Conservation (phyloP, 2,113 vertebrate genomes). For the Archilochus colubris region DNA sequence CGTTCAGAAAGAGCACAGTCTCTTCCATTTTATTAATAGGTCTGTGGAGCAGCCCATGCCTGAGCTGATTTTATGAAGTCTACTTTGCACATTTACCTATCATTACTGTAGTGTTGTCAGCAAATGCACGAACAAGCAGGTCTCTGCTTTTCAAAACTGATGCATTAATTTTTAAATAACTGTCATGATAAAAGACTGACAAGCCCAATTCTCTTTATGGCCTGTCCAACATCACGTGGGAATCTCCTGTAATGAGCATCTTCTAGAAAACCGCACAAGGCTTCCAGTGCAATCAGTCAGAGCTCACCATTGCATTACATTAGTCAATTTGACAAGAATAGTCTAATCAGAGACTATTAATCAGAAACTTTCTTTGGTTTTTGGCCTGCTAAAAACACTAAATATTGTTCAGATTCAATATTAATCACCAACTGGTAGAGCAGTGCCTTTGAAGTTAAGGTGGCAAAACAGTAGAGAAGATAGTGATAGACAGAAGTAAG, state of each 20-base stretch:
- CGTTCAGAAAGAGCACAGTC: neutral
- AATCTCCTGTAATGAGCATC: constrained; percentile 71
- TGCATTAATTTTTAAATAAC: constrained; percentile 68
- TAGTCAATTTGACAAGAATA: constrained; percentile 73
- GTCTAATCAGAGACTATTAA: constrained; percentile 56
- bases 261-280: constrained; percentile 56
- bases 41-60: neutral
- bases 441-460: neutral
- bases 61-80: neutral
- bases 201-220: constrained; percentile 57
- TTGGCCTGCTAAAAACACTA: constrained; percentile 38
- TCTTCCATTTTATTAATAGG: neutral
- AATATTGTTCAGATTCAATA: constrained; percentile 1
- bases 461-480: neutral
- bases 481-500: neutral
- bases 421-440: neutral
- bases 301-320: constrained; percentile 60
- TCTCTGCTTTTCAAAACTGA: neutral
- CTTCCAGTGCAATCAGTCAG: constrained; percentile 53
- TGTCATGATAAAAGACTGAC: constrained; percentile 65
- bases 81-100: constrained; percentile 27
- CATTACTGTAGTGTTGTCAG: neutral
- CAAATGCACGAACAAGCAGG: constrained; percentile 47
- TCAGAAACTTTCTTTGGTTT: constrained; percentile 53
- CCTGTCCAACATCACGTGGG: constrained; percentile 57